These are phyloP conservation scores for Neoaliturus tenellus DNA, from an alignment of 2,888 invertebrate species.

Conservation along the genomic window DNA sequence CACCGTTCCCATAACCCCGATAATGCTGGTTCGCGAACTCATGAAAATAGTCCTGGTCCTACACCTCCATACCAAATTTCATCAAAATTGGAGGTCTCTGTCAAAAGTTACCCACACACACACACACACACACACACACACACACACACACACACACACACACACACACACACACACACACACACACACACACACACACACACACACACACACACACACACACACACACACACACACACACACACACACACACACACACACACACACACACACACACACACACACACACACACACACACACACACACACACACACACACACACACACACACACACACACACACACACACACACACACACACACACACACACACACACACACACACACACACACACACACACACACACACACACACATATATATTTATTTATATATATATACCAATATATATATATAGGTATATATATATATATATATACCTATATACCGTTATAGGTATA, in stretches of 20 bases:
- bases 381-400: conserved; percentile 44
- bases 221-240: background rate
- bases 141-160: conserved; percentile 34
- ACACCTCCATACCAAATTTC: too few relatives aligned
- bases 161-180: conserved; percentile 30
- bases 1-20: too few relatives aligned
- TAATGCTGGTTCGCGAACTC: too few relatives aligned
- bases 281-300: conserved; percentile 39
- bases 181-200: conserved; percentile 14
- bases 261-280: too few relatives aligned
- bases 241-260: conserved; percentile 40
- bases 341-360: conserved; percentile 44
- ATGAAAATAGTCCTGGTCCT: too few relatives aligned
- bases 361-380: conserved; percentile 46
- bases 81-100: background rate
- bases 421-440: background rate
- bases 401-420: conserved; percentile 41
- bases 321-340: conserved; percentile 44
- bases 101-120: background rate
- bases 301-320: conserved; percentile 46
- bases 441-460: background rate
- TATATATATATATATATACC: background rate
- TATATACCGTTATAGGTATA: background rate
- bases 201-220: background rate
- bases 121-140: background rate